phyloP scores from a whole-genome alignment of 2,888 invertebrate genomes.

The Parnassius orleans region DNA sequence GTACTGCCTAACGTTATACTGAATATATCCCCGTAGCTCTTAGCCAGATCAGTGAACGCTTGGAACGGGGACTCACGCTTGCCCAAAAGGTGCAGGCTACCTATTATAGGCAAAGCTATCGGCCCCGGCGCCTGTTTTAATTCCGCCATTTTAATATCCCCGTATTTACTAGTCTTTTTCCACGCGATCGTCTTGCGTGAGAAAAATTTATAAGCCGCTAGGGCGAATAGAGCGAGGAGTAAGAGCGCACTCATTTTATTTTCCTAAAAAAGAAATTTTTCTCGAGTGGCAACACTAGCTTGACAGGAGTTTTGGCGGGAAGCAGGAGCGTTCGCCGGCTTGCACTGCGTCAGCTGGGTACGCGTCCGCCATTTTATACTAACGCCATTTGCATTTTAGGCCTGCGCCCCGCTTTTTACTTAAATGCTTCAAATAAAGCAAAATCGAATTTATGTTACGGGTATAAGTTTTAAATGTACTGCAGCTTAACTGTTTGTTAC shows the following conservation, averaged over 20 bases:
- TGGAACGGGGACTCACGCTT: constrained; percentile 85
- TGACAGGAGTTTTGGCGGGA: constrained; percentile 58
- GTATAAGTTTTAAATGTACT: neutral
- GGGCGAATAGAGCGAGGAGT: constrained; percentile 48
- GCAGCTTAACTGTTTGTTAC: neutral
- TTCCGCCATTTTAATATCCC: constrained; percentile 40
- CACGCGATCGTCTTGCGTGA: constrained; percentile 45
- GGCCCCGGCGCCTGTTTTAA: constrained; percentile 83
- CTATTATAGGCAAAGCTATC: constrained; percentile 83
- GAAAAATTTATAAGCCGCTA: constrained; percentile 58
- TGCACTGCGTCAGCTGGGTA: constrained; percentile 38
- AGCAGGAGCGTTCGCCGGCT: constrained; percentile 44
- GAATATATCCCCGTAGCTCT: constrained; percentile 87
- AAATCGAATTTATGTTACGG: neutral
- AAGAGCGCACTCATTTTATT: constrained; percentile 68
- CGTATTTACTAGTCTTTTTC: constrained; percentile 47
- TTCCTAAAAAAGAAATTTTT: constrained; percentile 53
- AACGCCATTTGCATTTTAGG: constrained; percentile 34
- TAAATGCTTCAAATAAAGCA: neutral
- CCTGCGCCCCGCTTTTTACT: constrained; percentile 42
- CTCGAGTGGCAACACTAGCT: constrained; percentile 59
- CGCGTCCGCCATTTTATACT: constrained; percentile 39
- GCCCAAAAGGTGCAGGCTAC: constrained; percentile 84
- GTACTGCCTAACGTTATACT: constrained; percentile 84
- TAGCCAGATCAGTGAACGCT: constrained; percentile 85